Percentiles rank a stretch among this genome's conserved stretches.
These are phyloP conservation scores for Phorcus lineatus DNA, from an alignment of 2,888 invertebrate species.

Conservation along the genomic window DNA sequence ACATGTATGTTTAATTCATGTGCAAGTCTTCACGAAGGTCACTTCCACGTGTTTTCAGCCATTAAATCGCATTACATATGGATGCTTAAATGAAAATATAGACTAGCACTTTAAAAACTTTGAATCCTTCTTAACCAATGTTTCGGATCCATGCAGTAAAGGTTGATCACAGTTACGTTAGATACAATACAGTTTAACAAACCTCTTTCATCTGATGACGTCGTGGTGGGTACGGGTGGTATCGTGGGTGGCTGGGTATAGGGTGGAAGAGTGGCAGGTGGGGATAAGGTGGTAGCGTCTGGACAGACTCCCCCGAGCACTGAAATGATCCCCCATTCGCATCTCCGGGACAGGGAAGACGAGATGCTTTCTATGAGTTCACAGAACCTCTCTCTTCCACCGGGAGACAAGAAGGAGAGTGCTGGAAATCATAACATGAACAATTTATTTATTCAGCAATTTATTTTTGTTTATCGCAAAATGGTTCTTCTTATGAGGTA, in stretches of 20 bases:
- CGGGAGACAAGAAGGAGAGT: not conserved
- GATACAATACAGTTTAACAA: not conserved
- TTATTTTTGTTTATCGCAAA: no score
- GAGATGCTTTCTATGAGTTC: not conserved
- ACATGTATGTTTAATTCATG: no score
- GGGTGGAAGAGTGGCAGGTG: not conserved
- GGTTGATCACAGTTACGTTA: not conserved
- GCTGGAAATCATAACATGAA: not conserved
- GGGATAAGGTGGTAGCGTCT: not conserved
- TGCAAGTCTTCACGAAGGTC: no score
- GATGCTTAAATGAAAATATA: no score
- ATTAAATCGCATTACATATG: no score
- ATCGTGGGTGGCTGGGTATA: not conserved
- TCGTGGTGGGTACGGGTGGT: not conserved
- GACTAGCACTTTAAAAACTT: no score
- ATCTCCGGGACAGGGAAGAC: not conserved
- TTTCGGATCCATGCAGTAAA: not conserved
- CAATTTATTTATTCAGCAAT: no score
- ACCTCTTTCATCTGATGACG: not conserved
- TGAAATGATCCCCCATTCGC: not conserved
- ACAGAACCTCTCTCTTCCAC: not conserved
- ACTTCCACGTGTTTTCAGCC: no score
- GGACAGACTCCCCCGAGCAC: not conserved
- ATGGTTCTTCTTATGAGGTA: no score
- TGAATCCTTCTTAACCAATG: no score